Evolutionary conservation across 2,797 vertebrate genomes (phyloP), one percentile per base, ranked within the genome.

Genomic region (Novumbra hubbsi): DNA sequence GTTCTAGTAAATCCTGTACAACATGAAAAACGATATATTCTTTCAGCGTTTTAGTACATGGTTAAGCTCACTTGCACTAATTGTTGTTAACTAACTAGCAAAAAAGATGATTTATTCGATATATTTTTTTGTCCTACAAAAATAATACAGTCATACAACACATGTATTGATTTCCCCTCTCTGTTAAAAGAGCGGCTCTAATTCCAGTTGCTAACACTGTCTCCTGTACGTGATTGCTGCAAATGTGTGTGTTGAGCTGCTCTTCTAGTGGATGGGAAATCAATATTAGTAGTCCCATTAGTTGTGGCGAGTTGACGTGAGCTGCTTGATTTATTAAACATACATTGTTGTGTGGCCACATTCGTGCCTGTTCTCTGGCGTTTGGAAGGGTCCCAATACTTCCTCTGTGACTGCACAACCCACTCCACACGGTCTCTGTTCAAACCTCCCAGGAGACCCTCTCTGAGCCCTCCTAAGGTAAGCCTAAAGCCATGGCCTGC

Each of bases 401-500:
- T n/a, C 24, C 45, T 19, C 27, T 70, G 24, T 52, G 19, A 28
- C 27, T 34, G 4, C 49, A 0, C 50, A 41, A 21, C 30, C 41
- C 48, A 21, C 30, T 17, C 14, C 50, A 21, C 19, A 52, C 19
- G 6, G 7, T 21, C n/a, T 4, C 7, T 3, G 11, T 11, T 21
- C 5, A 21, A 9, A 7, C 52, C 14, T 11, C 60, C 60, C 60
- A 28, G 19, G n/a, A 9, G 19, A 19, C 4, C 30, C 63, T 8
- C 63, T 16, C 28, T 32, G 15, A 64, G 14, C 34, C 11, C 5
- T 70, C 49, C 48, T 27, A 52, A 71, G 48, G 81, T 81, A 73
- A 80, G 69, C 76, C 50, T 76, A 72, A 17, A 1, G 2, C 77
- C 68, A 60, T 64, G 73, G 78, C 86, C 80, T 84, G 88, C 84